Conservation (phyloP, 2,797 vertebrate genomes). For the Mormyrus hasselquistii region DNA sequence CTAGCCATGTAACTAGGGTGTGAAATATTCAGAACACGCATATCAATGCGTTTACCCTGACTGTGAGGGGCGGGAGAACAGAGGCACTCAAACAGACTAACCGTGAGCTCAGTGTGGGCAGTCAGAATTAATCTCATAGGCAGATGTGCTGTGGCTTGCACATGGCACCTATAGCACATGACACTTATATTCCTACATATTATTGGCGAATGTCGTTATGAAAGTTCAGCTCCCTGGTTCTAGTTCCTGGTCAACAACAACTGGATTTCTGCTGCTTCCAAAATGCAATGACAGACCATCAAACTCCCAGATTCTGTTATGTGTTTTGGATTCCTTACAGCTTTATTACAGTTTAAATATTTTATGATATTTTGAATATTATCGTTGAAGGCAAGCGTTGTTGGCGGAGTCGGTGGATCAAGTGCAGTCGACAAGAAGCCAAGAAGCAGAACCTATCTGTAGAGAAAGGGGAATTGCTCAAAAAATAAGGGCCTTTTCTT, state of each 20-base stretch:
- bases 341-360: neutral
- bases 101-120: neutral
- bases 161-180: neutral
- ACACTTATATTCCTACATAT: neutral
- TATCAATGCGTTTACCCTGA: constrained; percentile 10
- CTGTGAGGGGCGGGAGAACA: neutral
- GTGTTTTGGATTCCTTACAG: neutral
- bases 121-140: neutral
- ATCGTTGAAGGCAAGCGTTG: neutral
- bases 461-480: neutral
- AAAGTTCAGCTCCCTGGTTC: neutral
- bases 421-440: neutral
- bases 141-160: neutral
- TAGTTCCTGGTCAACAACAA: neutral
- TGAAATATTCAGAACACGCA: neutral
- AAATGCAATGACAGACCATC: neutral
- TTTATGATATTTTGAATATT: constrained; percentile 4
- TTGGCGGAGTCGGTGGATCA: neutral
- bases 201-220: neutral
- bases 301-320: neutral
- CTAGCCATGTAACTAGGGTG: neutral
- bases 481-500: neutral
- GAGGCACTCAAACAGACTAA: neutral
- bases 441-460: neutral
- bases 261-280: neutral